Conservation (phyloP, 2,113 vertebrate genomes). For the Fulmarus glacialis region DNA sequence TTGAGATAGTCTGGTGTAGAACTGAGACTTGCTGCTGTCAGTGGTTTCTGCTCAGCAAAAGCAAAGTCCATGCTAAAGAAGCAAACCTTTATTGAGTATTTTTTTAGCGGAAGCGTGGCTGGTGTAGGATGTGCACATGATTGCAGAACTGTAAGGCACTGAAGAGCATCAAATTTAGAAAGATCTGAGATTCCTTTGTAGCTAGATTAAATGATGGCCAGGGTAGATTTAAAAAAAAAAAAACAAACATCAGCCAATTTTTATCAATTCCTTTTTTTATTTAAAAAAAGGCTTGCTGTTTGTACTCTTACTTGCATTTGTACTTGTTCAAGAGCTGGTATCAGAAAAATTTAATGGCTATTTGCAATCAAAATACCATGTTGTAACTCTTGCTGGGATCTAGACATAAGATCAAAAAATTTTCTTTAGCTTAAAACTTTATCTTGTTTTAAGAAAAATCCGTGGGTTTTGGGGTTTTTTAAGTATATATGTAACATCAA, state of each 20-base stretch:
- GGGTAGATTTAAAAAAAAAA: background rate
- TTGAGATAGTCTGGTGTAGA: background rate
- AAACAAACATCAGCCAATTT: background rate
- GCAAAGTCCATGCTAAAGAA: background rate
- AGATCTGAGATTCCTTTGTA: background rate
- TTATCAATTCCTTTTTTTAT: background rate
- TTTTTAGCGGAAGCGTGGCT: background rate
- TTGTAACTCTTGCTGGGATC: background rate
- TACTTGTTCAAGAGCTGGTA: background rate
- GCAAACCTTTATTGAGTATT: background rate
- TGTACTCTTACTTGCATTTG: background rate
- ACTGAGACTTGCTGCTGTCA: background rate
- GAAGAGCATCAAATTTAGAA: background rate
- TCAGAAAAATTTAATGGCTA: background rate
- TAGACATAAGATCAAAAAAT: background rate
- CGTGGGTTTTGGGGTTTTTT: background rate
- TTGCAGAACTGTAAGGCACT: background rate
- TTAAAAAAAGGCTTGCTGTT: background rate
- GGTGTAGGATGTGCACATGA: background rate
- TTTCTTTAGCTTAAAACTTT: background rate
- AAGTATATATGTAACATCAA: background rate
- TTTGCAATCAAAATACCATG: background rate
- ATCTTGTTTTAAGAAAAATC: background rate
- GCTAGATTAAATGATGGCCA: background rate
- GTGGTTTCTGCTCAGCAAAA: background rate